Evolutionary conservation across 2,888 invertebrate species (phyloP).

Genomic region (Bembecia ichneumoniformis): DNA sequence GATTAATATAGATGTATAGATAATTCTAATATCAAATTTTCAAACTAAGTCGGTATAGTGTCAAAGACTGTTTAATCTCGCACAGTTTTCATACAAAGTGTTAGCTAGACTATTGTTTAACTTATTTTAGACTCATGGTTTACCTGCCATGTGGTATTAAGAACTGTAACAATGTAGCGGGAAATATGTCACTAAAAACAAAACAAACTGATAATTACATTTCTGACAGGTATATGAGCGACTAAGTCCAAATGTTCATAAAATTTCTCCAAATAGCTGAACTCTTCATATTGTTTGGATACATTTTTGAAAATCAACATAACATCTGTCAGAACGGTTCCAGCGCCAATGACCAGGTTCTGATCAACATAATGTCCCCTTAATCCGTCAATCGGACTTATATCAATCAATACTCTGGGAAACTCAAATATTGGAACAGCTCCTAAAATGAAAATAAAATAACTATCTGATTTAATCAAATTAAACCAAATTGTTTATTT

Average conservation of each 20-base stretch:
- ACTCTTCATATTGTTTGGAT: slow-evolving; percentile 44
- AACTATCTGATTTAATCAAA: too few relatives aligned
- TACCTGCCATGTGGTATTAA: too few relatives aligned
- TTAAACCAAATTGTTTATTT: too few relatives aligned
- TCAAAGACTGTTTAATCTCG: too few relatives aligned
- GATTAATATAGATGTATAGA: too few relatives aligned
- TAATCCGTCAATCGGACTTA: slow-evolving; percentile 73
- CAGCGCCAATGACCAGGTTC: slow-evolving; percentile 73
- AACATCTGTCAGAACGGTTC: slow-evolving; percentile 68
- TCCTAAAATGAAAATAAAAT: slow-evolving; percentile 31
- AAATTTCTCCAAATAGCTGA: slow-evolving; percentile 72
- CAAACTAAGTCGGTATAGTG: too few relatives aligned
- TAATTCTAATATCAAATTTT: too few relatives aligned
- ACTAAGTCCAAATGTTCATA: slow-evolving; percentile 78
- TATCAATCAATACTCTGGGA: slow-evolving; percentile 75
- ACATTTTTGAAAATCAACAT: slow-evolving; percentile 60
- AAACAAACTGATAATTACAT: slow-evolving; percentile 61
- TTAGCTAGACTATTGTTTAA: too few relatives aligned
- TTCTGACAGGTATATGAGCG: slow-evolving; percentile 82
- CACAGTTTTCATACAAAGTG: too few relatives aligned
- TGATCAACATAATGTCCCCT: slow-evolving; percentile 46
- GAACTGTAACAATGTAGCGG: too few relatives aligned
- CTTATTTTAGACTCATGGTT: too few relatives aligned
- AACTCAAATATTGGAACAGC: slow-evolving; percentile 48
- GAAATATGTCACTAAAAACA: too few relatives aligned